phyloP scores from a whole-genome alignment of 2,888 invertebrate species.

The Kryphioiulus occultus region DNA sequence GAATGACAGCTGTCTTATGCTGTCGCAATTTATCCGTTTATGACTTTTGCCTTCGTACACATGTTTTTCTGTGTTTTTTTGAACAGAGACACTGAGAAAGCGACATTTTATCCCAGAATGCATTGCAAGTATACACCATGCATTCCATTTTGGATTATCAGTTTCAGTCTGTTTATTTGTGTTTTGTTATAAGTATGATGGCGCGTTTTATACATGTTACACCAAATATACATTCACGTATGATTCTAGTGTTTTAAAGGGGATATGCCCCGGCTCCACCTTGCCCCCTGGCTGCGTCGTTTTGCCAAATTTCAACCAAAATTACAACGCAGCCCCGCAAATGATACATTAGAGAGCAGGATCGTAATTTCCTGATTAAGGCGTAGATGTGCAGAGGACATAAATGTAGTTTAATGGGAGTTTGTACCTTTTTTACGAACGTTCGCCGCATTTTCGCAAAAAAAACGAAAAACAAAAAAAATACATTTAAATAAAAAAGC shows the following conservation, averaged over 20 bases:
- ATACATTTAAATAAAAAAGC: neutral
- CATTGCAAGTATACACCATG: too few species aligned
- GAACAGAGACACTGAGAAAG: too few species aligned
- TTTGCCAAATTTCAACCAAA: conserved; percentile 1
- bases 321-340: neutral
- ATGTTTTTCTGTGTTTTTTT: too few species aligned
- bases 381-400: conserved; percentile 15
- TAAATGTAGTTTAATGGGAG: neutral
- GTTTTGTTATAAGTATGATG: too few species aligned
- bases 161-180: too few species aligned
- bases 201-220: too few species aligned
- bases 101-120: too few species aligned
- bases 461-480: neutral
- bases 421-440: neutral
- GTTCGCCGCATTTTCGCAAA: neutral
- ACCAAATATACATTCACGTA: neutral
- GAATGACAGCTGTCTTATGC: too few species aligned
- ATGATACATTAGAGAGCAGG: neutral
- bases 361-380: conserved; percentile 24
- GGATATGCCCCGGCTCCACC: conserved; percentile 1
- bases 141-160: too few species aligned
- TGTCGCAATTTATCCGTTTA: too few species aligned
- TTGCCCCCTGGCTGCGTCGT: neutral
- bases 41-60: too few species aligned
- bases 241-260: neutral